These are phyloP conservation scores for Zaprionus lineosus DNA, from an alignment of 2,888 invertebrate genomes.

Conservation along the genomic window DNA sequence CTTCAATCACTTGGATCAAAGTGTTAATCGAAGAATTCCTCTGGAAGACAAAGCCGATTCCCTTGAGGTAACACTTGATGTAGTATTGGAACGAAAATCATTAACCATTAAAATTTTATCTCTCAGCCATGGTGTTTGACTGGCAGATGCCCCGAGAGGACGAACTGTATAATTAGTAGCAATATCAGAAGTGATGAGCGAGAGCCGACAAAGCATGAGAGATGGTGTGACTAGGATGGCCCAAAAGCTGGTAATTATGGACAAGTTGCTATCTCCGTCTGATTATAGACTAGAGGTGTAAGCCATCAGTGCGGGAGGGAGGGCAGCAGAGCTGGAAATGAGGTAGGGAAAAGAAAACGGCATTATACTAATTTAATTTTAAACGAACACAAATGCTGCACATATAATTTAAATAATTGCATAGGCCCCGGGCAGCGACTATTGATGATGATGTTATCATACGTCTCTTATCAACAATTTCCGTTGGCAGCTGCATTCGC, in stretches of 20 bases:
- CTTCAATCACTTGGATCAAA: no score
- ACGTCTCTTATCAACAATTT: constrained; percentile 59
- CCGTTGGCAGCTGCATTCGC: constrained; percentile 53
- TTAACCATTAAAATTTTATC: constrained; percentile 37
- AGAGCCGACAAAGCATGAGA: constrained; percentile 63
- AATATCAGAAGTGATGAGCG: constrained; percentile 56
- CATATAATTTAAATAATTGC: constrained; percentile 72
- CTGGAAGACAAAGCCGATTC: no score
- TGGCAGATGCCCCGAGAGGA: constrained; percentile 37
- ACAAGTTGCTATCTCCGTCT: constrained; percentile 36
- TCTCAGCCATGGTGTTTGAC: constrained; percentile 16
- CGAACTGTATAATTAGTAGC: constrained; percentile 56
- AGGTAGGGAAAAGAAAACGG: constrained; percentile 28
- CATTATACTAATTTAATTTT: constrained; percentile 73
- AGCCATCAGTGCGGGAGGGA: constrained; percentile 23
- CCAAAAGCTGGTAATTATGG: constrained; percentile 46
- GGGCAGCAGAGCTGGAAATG: neutral
- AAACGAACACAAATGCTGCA: constrained; percentile 67
- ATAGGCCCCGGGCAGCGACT: constrained; percentile 43
- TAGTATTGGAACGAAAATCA: no score
- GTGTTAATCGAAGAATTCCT: no score
- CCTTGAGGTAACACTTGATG: no score
- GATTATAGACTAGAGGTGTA: constrained; percentile 71
- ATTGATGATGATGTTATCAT: constrained; percentile 67
- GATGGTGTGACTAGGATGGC: constrained; percentile 59